These are phyloP conservation scores for Glaucidium brasilianum DNA, from an alignment of 2,113 vertebrate genomes.

Conservation along the genomic window DNA sequence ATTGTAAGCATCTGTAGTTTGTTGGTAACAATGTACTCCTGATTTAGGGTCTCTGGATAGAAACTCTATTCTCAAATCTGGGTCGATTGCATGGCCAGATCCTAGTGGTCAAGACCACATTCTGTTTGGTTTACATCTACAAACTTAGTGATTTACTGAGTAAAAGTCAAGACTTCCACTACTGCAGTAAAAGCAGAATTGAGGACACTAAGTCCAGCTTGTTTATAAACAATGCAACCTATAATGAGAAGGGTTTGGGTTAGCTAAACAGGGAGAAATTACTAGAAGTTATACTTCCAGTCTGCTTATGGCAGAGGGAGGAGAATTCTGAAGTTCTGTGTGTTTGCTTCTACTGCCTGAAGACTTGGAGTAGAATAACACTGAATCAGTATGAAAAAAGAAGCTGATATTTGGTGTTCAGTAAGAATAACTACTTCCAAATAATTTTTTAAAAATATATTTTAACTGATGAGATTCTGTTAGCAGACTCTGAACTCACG, in stretches of 20 bases:
- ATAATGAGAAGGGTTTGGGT: background rate
- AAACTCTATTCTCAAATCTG: background rate
- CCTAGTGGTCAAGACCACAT: background rate
- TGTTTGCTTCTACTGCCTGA: background rate
- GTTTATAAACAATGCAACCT: background rate
- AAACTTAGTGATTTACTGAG: background rate
- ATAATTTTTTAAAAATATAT: background rate
- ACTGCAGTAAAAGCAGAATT: background rate
- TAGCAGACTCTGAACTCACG: background rate
- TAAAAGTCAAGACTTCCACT: background rate
- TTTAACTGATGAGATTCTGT: background rate
- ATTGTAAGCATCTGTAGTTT: background rate
- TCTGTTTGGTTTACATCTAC: background rate
- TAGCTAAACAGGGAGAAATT: background rate
- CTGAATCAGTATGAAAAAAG: background rate
- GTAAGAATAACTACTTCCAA: background rate
- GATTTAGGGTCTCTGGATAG: background rate
- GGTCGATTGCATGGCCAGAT: fast-evolving
- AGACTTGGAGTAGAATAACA: background rate
- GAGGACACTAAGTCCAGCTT: background rate
- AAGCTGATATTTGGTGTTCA: background rate
- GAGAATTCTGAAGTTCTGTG: background rate
- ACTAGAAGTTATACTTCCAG: background rate
- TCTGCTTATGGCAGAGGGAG: background rate
- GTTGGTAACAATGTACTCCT: background rate